These are phyloP conservation scores for Diglossa cyanea DNA, from an alignment of 2,797 vertebrate species.

Conservation along the genomic window DNA sequence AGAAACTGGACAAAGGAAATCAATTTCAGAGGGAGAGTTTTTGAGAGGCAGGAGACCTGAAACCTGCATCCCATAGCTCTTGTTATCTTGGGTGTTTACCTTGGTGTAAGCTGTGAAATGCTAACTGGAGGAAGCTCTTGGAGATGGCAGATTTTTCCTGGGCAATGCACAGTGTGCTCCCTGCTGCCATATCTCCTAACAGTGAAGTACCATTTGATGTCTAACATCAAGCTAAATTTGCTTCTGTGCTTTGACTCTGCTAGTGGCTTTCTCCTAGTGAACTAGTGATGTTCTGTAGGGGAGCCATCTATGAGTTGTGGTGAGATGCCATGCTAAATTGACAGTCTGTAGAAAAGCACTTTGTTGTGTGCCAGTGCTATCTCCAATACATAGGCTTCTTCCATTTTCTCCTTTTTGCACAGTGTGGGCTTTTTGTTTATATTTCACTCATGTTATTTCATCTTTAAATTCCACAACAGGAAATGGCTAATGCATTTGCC, in stretches of 20 bases:
- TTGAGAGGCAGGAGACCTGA: not conserved
- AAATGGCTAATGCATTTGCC: constrained; percentile 94
- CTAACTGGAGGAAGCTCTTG: not conserved
- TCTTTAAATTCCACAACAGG: constrained; percentile 77
- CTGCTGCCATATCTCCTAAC: not conserved
- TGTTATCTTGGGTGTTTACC: not conserved
- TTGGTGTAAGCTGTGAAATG: not conserved
- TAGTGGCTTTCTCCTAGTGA: not conserved
- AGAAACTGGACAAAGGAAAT: not conserved
- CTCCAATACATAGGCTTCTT: not conserved
- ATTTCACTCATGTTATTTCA: constrained; percentile 11
- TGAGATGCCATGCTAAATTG: not conserved
- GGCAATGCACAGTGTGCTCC: not conserved
- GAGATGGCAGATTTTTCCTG: not conserved
- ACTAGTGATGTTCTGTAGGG: not conserved
- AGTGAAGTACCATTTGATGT: not conserved
- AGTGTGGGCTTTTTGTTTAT: not conserved
- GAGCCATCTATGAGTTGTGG: not conserved
- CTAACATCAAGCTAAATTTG: not conserved
- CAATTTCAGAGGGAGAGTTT: not conserved
- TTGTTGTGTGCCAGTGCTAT: not conserved
- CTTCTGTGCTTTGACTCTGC: not conserved
- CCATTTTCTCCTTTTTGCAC: not conserved
- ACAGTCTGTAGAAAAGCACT: not conserved
- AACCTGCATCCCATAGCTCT: not conserved